Evolutionary conservation across 2,888 invertebrate genomes (phyloP).

Genomic region (Proisotoma minuta): DNA sequence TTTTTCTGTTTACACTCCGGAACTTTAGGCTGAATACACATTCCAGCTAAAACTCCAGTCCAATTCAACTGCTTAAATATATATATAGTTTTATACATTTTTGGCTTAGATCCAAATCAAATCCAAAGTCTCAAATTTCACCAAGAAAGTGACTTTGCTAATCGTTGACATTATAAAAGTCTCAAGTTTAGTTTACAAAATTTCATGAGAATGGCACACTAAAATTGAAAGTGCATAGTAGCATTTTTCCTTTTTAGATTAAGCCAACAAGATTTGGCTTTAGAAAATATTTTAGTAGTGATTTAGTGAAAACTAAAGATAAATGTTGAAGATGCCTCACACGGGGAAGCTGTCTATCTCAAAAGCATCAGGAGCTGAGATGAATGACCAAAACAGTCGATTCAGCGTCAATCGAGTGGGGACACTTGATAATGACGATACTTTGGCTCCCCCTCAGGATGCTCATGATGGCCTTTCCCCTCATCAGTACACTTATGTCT

Average conservation of each 20-base stretch:
- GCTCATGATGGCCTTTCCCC: conserved; percentile 29
- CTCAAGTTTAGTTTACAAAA: no score
- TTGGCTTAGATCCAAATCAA: no score
- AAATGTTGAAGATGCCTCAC: conserved; percentile 34
- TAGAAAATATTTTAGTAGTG: not conserved
- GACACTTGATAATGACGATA: conserved; percentile 10
- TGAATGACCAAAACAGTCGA: conserved; percentile 44
- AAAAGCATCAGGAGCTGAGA: conserved; percentile 38
- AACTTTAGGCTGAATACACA: not conserved
- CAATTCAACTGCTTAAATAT: no score
- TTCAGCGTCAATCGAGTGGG: conserved; percentile 48
- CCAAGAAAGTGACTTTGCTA: no score
- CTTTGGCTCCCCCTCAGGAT: not conserved
- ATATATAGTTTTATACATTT: no score
- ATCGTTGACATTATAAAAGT: no score
- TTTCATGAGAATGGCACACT: no score
- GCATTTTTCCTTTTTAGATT: no score
- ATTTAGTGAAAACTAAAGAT: not conserved
- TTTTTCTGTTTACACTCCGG: not conserved
- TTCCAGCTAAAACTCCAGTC: not conserved
- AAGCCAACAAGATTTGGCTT: not conserved
- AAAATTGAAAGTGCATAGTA: no score
- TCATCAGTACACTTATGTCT: conserved; percentile 47
- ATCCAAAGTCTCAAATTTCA: no score
- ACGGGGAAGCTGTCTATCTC: conserved; percentile 42